phyloP scores from a whole-genome alignment of 2,797 vertebrate species.

The Trachurus trachurus region DNA sequence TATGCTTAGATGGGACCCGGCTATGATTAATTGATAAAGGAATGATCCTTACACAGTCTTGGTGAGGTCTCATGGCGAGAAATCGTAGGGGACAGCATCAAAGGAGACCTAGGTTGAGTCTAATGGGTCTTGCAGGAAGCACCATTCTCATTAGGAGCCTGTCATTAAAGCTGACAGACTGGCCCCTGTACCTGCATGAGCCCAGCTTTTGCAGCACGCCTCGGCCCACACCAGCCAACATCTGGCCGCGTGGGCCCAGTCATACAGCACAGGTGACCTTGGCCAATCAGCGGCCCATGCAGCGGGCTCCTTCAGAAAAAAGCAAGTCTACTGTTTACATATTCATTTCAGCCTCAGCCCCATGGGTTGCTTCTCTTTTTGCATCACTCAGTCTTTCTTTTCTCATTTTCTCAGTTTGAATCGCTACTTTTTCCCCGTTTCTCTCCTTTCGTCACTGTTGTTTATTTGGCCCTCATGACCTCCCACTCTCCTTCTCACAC shows the following conservation, averaged over 20 bases:
- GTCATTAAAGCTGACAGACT: slow-evolving; percentile 91
- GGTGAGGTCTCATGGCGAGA: slow-evolving; percentile 76
- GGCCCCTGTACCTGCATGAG: slow-evolving; percentile 79
- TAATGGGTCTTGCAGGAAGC: slow-evolving; percentile 95
- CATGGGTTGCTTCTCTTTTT: slow-evolving; percentile 76
- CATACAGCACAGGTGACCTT: slow-evolving; percentile 93
- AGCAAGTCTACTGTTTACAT: slow-evolving; percentile 80
- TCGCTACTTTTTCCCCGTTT: slow-evolving; percentile 57
- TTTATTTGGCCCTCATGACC: slow-evolving; percentile 80
- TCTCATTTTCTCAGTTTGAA: slow-evolving; percentile 74
- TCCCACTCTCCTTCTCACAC: slow-evolving; percentile 41
- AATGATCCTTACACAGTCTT: slow-evolving; percentile 89
- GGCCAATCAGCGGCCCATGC: slow-evolving; percentile 87
- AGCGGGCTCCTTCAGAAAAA: slow-evolving; percentile 78
- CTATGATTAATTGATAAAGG: slow-evolving; percentile 99
- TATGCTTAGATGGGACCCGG: slow-evolving; percentile 94
- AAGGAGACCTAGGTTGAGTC: slow-evolving; percentile 94
- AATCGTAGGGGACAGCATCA: slow-evolving; percentile 95
- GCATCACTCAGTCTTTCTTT: slow-evolving; percentile 49
- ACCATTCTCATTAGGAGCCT: slow-evolving; percentile 94
- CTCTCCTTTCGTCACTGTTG: slow-evolving; percentile 67
- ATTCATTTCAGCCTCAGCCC: slow-evolving; percentile 87
- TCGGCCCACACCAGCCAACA: slow-evolving; percentile 73
- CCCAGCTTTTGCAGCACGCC: slow-evolving; percentile 77
- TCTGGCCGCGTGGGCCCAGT: slow-evolving; percentile 65